phyloP scores from a whole-genome alignment of 2,888 invertebrate genomes.

The Dolomedes plantarius region DNA sequence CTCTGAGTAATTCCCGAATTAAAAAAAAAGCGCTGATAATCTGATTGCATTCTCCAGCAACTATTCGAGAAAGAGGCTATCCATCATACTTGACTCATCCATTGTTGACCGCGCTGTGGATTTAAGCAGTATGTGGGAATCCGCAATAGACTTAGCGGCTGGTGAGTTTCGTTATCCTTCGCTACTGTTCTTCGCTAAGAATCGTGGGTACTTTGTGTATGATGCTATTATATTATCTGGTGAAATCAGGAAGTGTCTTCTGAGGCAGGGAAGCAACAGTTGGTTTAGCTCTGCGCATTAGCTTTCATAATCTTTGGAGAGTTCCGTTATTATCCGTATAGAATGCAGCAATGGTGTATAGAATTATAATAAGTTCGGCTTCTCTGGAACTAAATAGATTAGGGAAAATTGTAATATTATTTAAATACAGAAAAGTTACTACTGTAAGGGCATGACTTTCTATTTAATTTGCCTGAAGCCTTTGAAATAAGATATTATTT shows the following conservation, averaged over 20 bases:
- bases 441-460: too few species aligned
- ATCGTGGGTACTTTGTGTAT: slow-evolving; percentile 49
- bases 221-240: slow-evolving; percentile 7
- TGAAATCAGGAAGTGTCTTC: neutral
- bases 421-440: too few species aligned
- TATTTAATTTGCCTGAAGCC: too few species aligned
- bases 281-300: too few species aligned
- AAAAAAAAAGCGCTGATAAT: neutral
- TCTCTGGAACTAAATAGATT: too few species aligned
- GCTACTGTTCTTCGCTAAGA: slow-evolving; percentile 21
- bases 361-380: too few species aligned
- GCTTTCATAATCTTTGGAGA: neutral
- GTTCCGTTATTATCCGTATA: neutral
- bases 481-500: too few species aligned
- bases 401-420: too few species aligned
- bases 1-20: neutral
- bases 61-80: neutral
- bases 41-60: neutral
- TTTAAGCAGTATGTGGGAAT: slow-evolving; percentile 23
- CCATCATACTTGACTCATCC: neutral
- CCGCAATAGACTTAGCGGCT: neutral
- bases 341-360: too few species aligned
- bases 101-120: slow-evolving; percentile 26
- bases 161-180: neutral
- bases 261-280: neutral